Evolutionary conservation across 2,113 vertebrate species (phyloP), one percentile per base, ranked within the genome.

Genomic region (Paedocypris sp.): DNA sequence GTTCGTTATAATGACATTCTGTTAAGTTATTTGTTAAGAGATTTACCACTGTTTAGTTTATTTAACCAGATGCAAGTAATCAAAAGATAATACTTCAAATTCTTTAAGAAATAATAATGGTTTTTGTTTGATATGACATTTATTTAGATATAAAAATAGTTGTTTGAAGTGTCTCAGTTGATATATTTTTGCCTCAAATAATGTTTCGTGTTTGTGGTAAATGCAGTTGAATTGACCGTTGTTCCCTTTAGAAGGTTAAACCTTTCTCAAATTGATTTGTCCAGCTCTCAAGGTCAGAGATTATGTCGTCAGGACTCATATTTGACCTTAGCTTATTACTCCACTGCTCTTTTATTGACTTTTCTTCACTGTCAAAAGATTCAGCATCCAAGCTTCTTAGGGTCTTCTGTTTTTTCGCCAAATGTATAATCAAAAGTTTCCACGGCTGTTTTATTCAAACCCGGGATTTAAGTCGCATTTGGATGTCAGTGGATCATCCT

Each of bases 401-500:
- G n/a, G n/a, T n/a, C n/a, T n/a, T n/a, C n/a, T n/a, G n/a, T n/a
- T n/a, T n/a, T n/a, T n/a, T n/a, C n/a, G n/a, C n/a, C n/a, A n/a
- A n/a, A n/a, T n/a, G n/a, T 10, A 8, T 16, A 20, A 16, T 51
- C 10, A 32, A 22, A 18, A 51, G 22, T 58, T 32, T 28, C n/a
- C n/a, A 25, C 29, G 13, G 57, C 50, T 31, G 10, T 11, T 25
- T 35, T 29, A 47, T 28, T 53, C 18, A 49, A 41, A 36, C 4
- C n/a, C 35, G 1, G 11, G 50, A 38, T 64, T 53, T 60, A 65
- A 56, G 50, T 47, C 45, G 25, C 53, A 43, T 43, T 35, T 54
- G 49, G 42, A 56, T 54, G 56, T 60, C 20, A 48, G 43, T 23
- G 29, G 68, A 66, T 70, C 43, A 70, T 61, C 62, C 68, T 6